phyloP scores from a whole-genome alignment of 2,113 vertebrate genomes.

The Ammospiza nelsoni region DNA sequence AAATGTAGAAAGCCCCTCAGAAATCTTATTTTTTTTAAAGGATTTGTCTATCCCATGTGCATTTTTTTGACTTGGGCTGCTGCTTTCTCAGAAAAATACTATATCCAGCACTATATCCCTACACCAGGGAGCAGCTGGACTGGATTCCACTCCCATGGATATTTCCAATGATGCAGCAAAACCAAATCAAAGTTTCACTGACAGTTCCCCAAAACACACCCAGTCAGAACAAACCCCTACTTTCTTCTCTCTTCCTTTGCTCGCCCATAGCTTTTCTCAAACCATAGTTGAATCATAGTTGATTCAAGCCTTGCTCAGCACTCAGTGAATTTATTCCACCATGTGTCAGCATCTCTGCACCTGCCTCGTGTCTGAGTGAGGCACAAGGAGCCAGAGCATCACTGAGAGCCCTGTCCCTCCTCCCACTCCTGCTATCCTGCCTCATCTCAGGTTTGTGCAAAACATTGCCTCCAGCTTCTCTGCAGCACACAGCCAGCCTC shows the following conservation, averaged over 20 bases:
- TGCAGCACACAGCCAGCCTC: neutral
- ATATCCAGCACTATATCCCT: neutral
- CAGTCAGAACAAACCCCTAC: neutral
- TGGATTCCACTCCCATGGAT: neutral
- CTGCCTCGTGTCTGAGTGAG: neutral
- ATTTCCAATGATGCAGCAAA: neutral
- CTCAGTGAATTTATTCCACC: neutral
- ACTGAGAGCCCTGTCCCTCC: neutral
- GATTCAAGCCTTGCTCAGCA: neutral
- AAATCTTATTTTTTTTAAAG: neutral
- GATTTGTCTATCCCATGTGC: fast-evolving
- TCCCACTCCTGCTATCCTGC: neutral
- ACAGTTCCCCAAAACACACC: neutral
- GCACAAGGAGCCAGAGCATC: neutral
- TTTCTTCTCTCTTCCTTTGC: neutral
- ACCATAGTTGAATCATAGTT: neutral
- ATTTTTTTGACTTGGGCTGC: neutral
- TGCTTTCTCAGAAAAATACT: neutral
- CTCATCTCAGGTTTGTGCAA: neutral
- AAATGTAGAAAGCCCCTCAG: neutral
- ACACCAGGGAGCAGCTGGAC: neutral
- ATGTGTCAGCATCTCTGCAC: neutral
- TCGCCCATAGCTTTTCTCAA: neutral
- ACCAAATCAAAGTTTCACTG: neutral
- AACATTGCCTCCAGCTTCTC: constrained; percentile 14